These are phyloP conservation scores for Chaetura pelagica DNA, from an alignment of 2,113 vertebrate genomes.

Conservation along the genomic window DNA sequence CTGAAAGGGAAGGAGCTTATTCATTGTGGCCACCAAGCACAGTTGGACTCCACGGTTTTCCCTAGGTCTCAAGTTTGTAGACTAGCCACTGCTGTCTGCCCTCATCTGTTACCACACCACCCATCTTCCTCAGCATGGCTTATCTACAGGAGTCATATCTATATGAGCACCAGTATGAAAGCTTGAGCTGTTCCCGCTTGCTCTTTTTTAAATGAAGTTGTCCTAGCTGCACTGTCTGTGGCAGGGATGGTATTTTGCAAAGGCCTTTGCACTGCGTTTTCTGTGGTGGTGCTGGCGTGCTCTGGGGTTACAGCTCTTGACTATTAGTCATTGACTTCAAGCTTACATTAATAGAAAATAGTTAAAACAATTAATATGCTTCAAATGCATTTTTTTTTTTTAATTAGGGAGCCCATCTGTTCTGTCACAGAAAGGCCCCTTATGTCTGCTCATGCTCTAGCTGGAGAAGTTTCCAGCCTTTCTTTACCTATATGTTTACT, in stretches of 20 bases:
- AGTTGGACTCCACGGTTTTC: not conserved
- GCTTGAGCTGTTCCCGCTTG: not conserved
- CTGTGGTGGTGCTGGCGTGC: not conserved
- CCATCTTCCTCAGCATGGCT: not conserved
- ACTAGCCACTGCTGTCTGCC: not conserved
- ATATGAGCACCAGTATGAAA: not conserved
- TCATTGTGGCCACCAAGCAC: not conserved
- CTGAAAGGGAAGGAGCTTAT: not conserved
- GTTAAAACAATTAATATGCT: not conserved
- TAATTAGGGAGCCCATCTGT: not conserved
- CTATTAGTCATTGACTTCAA: not conserved
- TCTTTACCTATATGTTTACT: not conserved
- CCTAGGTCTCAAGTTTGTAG: not conserved
- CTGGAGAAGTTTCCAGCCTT: not conserved
- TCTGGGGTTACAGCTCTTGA: not conserved
- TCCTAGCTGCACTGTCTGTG: not conserved
- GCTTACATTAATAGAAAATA: not conserved
- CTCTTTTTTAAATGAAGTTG: not conserved
- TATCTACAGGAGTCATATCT: not conserved
- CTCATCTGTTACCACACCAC: not conserved
- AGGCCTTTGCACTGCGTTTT: rapidly evolving
- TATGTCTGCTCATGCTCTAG: not conserved
- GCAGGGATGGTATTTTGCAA: not conserved
- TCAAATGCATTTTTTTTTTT: not conserved
- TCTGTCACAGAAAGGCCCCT: not conserved